Evolutionary conservation across 1,140 invertebrate species (phyloP).

Genomic region (Drosophila tani): DNA sequence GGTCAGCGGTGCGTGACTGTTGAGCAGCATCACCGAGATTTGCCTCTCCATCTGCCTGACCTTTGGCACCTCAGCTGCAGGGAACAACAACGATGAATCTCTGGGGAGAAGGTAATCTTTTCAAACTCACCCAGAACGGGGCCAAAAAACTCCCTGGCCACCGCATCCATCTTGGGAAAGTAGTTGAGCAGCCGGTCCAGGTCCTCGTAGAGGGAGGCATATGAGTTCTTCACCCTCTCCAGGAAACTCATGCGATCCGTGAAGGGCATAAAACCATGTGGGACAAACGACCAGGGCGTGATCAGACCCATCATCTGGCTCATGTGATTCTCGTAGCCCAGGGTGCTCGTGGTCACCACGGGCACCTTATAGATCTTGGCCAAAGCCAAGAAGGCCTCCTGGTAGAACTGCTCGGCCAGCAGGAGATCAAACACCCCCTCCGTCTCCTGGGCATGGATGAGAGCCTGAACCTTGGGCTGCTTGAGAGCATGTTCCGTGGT

Average conservation of each 20-base stretch:
- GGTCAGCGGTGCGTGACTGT: slow-evolving; percentile 80
- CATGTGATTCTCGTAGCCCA: slow-evolving; percentile 80
- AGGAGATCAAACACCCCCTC: slow-evolving; percentile 84
- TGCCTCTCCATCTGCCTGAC: slow-evolving; percentile 85
- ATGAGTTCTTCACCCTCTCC: slow-evolving; percentile 81
- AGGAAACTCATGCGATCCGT: slow-evolving; percentile 83
- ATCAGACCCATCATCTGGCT: slow-evolving; percentile 82
- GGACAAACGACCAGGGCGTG: slow-evolving; percentile 80
- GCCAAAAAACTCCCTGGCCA: slow-evolving; percentile 77
- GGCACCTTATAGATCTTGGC: slow-evolving; percentile 82
- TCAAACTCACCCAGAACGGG: slow-evolving; percentile 63
- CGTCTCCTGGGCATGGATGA: slow-evolving; percentile 75
- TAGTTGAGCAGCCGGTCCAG: slow-evolving; percentile 59
- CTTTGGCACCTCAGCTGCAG: slow-evolving; percentile 84
- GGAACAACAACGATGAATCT: not conserved
- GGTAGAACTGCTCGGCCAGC: slow-evolving; percentile 83
- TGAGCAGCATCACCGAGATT: slow-evolving; percentile 83
- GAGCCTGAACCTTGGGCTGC: slow-evolving; percentile 77
- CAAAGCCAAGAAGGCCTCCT: slow-evolving; percentile 83
- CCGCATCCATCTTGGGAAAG: slow-evolving; percentile 81
- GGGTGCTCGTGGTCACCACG: slow-evolving; percentile 74
- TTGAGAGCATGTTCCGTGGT: slow-evolving; percentile 78
- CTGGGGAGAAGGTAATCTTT: fast-evolving
- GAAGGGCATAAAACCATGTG: slow-evolving; percentile 70
- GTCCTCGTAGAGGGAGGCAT: slow-evolving; percentile 63